Base-by-base conservation (phyloP, 2,113 vertebrate species). In the Podiceps cristatus region DNA sequence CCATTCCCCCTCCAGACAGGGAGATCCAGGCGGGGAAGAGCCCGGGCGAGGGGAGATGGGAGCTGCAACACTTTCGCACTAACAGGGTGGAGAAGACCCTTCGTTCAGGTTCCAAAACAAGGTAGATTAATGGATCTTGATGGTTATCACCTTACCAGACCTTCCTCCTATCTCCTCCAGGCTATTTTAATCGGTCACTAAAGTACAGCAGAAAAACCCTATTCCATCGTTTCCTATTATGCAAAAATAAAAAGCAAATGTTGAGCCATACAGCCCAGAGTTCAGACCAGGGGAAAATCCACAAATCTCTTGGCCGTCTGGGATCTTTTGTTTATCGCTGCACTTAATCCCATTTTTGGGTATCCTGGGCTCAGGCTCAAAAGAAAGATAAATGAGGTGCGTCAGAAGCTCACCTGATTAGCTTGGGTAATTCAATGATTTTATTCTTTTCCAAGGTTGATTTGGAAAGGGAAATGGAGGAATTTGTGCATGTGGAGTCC, bases 311-410 rank as follows among this genome's bases (percentile, higher is more conserved):
- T 44, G 55, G 90, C 91, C 29, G 42, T 80, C 95, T 86, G 93
- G 91, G 93, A 93, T 88, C 87, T 88, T 93, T 93, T 91, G 89
- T 96, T 97, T 95, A 97, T 98, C 55, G 0, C 67, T 91, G 86
- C 53, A 37, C 81, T 93, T 98, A 97, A 98, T 96, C 94, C 96
- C 88, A 85, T 92, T 95, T 93, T 96, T 91, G 80, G 76, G 88
- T 95, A 94, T 96, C 96, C 74, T 0, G 2, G 90, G 56, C 81
- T 84, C 35, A 13, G 83, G 49, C 68, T 90, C 6, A 50, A 91
- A 90, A 84, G 89, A 56, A 98, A 98, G 97, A 98, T 71, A 86
- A 95, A 98, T 95, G 96, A 98, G 93, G 96, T 97, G 96, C 0
- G 23, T 78, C 94, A 92, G 94, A 92, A 95, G 24, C 93, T 95